Base-by-base conservation (phyloP, 1,140 invertebrate species). In the Melitaea cinxia region DNA sequence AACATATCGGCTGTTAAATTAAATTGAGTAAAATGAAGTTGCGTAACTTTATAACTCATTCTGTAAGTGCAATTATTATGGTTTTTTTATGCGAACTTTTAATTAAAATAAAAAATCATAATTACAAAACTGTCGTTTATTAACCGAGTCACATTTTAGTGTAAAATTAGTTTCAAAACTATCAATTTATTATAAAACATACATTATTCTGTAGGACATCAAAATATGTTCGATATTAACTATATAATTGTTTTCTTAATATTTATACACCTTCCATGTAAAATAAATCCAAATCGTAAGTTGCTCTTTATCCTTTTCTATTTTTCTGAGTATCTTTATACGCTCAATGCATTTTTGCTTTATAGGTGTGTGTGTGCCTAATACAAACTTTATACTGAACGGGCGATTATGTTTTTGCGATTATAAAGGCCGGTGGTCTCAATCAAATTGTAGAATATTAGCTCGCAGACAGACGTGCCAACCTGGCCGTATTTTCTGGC, bases 331-430 rank as follows among this genome's bases (percentile, higher is more conserved):
- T 59, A 30, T 45, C 15, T 47, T 39, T 28, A 56, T 59, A 56
- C 33, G 12, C 37, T 39, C 15, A 17, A 28, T 14, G 23, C 12
- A 54, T 64, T 64, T 64, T 75, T 54, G 5, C 56, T 52, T 49
- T 14, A 9, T 21, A 86, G 83, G 66, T 70, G 49, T 71, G 58
- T 89, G 86, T 53, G 59, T 76, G 28, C 82, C 84, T 12, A 80
- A 86, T 30, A 72, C 82, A 4, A 72, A 80, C 19, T 80, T 83
- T 58, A 30, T 73, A 60, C 47, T 81, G 30, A 87, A 82, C 64
- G 80, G 73, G 23, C 65, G 52, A 6, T 45, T 82, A 5, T 89
- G 86, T 26, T 53, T 65, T n/a, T 89, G 86, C 69, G 69, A 86
- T 54, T 58, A 49, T 30, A 35, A 56, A 12, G 86, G 84, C 1